A percentile compares a stretch with the other conserved stretches of the same genome.
These are phyloP conservation scores for Maniola jurtina DNA, from an alignment of 1,140 invertebrate species.

Conservation along the genomic window DNA sequence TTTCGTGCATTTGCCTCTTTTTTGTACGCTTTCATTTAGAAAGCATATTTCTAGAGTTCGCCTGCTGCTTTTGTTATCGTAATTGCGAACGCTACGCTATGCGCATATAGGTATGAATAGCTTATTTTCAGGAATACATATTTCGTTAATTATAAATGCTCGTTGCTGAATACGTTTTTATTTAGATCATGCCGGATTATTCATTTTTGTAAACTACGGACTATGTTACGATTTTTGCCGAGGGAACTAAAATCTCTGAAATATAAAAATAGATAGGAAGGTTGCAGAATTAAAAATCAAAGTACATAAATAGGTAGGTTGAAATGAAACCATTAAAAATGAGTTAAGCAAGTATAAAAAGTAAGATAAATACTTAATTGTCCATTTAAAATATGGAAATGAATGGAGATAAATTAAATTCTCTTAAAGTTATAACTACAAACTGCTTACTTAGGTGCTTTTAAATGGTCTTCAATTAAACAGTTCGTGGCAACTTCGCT, in stretches of 20 bases:
- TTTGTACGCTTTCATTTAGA: conserved; percentile 51
- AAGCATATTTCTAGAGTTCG: conserved; percentile 48
- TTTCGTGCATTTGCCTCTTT: conserved; percentile 56
- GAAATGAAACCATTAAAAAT: too few relatives aligned
- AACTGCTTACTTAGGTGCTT: neutral
- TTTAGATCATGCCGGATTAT: neutral
- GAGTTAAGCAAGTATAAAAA: too few relatives aligned
- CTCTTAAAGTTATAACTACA: neutral
- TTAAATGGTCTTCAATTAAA: neutral
- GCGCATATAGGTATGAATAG: conserved; percentile 18
- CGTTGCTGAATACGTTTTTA: neutral
- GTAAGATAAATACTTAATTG: too few relatives aligned
- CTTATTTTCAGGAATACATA: conserved; percentile 28
- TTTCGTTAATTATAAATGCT: conserved; percentile 27
- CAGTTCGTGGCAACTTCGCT: neutral
- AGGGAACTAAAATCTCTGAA: too few relatives aligned
- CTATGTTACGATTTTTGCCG: neutral
- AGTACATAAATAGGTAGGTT: too few relatives aligned
- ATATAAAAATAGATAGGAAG: too few relatives aligned
- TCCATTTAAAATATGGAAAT: neutral
- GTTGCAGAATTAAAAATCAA: too few relatives aligned
- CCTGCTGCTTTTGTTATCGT: conserved; percentile 50
- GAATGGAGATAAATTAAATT: neutral
- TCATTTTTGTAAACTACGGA: neutral
- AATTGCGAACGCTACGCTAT: conserved; percentile 44